These are phyloP conservation scores for Cherax quadricarinatus DNA, from an alignment of 1,140 invertebrate species.

Conservation along the genomic window DNA sequence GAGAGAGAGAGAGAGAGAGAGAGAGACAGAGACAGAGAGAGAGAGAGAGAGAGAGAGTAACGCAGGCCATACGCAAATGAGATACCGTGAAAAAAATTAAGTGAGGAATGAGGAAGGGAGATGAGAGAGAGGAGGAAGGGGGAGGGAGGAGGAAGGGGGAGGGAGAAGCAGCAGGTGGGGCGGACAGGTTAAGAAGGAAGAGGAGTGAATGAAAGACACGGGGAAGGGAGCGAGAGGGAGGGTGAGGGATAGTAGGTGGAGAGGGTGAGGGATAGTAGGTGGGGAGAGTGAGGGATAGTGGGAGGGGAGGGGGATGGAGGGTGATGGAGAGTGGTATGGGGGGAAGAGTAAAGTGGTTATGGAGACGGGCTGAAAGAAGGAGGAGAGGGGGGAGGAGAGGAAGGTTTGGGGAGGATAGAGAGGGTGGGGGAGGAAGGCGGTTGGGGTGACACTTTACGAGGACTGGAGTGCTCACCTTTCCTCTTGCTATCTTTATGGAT, in stretches of 20 bases:
- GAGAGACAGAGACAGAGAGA: neutral
- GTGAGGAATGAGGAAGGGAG: neutral
- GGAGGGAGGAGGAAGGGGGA: too few relatives aligned
- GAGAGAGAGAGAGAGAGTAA: neutral
- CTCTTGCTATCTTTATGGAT: slow-evolving; percentile 1
- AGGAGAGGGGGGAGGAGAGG: too few relatives aligned
- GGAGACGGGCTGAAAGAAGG: neutral
- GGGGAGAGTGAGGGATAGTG: neutral
- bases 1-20: neutral
- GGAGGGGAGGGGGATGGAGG: neutral
- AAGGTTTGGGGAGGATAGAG: too few relatives aligned
- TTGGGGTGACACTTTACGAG: slow-evolving; percentile 14
- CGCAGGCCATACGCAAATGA: neutral
- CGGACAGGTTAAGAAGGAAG: neutral
- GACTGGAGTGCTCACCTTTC: neutral
- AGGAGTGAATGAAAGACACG: too few relatives aligned
- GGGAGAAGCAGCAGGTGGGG: neutral
- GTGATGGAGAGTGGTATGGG: neutral
- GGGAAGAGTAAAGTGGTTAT: neutral
- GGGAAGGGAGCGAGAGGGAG: too few relatives aligned
- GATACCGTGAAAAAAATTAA: neutral
- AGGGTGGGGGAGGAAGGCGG: too few relatives aligned
- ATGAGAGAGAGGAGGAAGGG: too few relatives aligned
- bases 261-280: neutral
- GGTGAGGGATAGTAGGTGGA: too few relatives aligned